Conservation (phyloP, 2,113 vertebrate genomes). For the Alligator mississippiensis region DNA sequence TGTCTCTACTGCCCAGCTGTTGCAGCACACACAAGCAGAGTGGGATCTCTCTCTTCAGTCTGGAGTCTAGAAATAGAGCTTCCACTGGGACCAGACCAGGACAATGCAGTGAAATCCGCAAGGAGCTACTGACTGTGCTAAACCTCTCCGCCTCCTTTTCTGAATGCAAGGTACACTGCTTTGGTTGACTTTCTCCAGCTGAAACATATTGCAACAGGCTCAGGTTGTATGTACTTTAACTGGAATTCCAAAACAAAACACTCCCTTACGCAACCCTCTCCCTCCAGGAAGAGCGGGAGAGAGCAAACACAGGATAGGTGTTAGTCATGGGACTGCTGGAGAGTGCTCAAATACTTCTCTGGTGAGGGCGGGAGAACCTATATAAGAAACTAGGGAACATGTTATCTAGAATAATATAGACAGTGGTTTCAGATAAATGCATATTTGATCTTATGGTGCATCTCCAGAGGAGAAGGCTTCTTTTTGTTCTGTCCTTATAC, state of each 20-base stretch:
- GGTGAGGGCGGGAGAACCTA: not conserved
- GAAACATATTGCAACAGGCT: no score
- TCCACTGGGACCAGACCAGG: rapidly evolving
- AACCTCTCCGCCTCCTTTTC: not conserved
- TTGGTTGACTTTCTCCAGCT: not conserved
- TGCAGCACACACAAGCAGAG: no score
- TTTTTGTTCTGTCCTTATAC: no score
- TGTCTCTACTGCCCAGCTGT: no score
- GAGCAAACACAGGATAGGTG: not conserved
- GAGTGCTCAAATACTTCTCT: not conserved
- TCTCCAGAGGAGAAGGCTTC: no score
- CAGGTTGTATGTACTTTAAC: not conserved
- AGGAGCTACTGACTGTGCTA: not conserved
- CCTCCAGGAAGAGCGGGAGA: not conserved
- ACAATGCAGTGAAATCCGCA: not conserved
- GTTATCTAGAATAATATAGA: no score
- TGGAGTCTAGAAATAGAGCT: not conserved
- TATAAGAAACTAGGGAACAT: no score
- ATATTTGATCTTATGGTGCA: no score
- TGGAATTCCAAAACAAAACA: not conserved
- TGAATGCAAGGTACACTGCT: not conserved
- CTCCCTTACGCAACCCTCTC: not conserved
- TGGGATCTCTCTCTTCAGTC: no score
- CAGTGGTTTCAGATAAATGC: no score
- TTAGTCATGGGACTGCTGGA: not conserved